phyloP scores from a whole-genome alignment of 64 coral and sea anemone genomes.

The Acropora tenuis region DNA sequence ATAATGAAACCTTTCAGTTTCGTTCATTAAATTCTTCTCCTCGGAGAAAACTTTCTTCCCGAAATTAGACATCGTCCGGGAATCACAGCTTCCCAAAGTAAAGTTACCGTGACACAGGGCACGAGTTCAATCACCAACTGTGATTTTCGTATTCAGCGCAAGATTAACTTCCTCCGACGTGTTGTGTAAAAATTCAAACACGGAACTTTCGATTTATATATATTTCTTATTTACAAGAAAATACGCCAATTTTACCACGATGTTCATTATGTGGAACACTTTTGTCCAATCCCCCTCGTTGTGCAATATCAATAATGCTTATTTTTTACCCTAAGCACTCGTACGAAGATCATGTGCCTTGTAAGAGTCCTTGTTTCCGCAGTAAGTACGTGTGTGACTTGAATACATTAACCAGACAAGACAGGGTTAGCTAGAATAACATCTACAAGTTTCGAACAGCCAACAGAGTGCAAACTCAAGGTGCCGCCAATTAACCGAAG shows the following conservation, averaged over 20 bases:
- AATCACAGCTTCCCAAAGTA: not conserved
- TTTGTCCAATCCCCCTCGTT: not conserved
- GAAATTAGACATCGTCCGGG: not conserved
- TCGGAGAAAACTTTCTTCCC: not conserved
- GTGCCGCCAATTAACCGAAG: too few species aligned
- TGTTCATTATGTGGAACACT: not conserved
- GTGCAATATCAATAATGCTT: not conserved
- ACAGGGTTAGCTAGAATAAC: too few species aligned
- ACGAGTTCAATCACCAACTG: slow-evolving; percentile 4
- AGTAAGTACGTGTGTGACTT: too few species aligned
- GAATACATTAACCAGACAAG: too few species aligned
- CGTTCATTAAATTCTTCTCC: not conserved
- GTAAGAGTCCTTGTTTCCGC: too few species aligned
- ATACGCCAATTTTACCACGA: not conserved
- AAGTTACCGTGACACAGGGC: slow-evolving; percentile 22
- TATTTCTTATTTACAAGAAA: not conserved
- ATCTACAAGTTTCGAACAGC: too few species aligned
- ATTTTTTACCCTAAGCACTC: too few species aligned
- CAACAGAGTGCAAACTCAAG: too few species aligned
- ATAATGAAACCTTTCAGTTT: not conserved
- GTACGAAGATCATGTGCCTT: too few species aligned
- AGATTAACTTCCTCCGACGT: not conserved
- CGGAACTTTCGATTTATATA: not conserved
- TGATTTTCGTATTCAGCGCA: slow-evolving; percentile 10
- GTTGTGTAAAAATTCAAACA: not conserved